Conservation (phyloP, 1,140 invertebrate genomes). For the Carposina sasakii region DNA sequence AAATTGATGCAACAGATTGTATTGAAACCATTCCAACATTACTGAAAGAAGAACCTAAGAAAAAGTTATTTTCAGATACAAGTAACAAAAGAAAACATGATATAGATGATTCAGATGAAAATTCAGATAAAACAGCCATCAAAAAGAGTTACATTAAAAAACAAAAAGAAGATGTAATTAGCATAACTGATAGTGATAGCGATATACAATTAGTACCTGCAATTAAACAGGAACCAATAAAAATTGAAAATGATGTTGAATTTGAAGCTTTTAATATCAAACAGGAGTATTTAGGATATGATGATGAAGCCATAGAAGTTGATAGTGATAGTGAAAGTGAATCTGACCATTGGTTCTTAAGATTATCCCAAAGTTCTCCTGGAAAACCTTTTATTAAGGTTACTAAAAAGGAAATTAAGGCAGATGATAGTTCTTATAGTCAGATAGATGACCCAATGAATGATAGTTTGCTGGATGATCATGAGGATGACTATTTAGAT, state of each 20-base stretch:
- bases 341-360: constrained; percentile 47
- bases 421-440: constrained; percentile 50
- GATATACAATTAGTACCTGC: constrained; percentile 20
- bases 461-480: too few relatives aligned
- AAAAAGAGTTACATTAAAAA: constrained; percentile 27
- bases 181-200: too few relatives aligned
- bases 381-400: constrained; percentile 42
- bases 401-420: constrained; percentile 19
- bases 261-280: constrained; percentile 60
- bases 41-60: too few relatives aligned
- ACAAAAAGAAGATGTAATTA: constrained; percentile 31
- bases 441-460: constrained; percentile 52
- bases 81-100: constrained; percentile 1
- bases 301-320: constrained; percentile 51
- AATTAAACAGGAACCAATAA: constrained; percentile 24
- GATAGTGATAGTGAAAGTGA: constrained; percentile 54
- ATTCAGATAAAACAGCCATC: constrained; percentile 4
- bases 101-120: not conserved
- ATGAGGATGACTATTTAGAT: constrained; percentile 35
- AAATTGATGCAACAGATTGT: constrained; percentile 29
- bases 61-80: too few relatives aligned
- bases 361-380: constrained; percentile 55
- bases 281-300: constrained; percentile 49
- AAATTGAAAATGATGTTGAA: constrained; percentile 41
- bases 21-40: constrained; percentile 23